Base-by-base conservation (phyloP, 1,140 invertebrate genomes). In the Camponotus floridanus region DNA sequence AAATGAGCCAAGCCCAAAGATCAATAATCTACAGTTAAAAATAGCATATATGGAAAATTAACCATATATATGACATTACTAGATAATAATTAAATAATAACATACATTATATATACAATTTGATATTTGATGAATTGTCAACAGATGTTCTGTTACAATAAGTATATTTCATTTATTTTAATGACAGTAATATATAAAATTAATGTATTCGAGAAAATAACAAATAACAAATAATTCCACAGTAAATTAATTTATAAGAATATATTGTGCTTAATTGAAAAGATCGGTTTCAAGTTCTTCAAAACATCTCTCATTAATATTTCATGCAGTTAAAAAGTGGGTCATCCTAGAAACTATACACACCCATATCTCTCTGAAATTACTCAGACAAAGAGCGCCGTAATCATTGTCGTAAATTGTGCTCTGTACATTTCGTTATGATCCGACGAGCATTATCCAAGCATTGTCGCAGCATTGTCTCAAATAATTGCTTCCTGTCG, bases 1-100 rank as follows among this genome's bases (percentile, higher is more conserved):
- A 71, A 81, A 73, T 59, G 26, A 39, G 26, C n/a, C 79, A 48
- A 71, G 67, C 51, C 55, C 36, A 59, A 71, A 81, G 73, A 81
- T 81, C 79, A 45, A 71, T 73, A 73, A n/a, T 61, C 26, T 26
- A 39, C 65, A 51, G 18, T 8, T 13, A 45, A 59, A 73, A 57
- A 61, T 42, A 71, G 13, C 79, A 57, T n/a, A 21, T 81, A 59
- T 70, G 48, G 3, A 15, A 71, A 57, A 21, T 59, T 57, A 21
- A 57, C 70, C 42, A 80, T 31, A n/a, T 39, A n/a, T 79, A 76
- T 76, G 31, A 36, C 51, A 26, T 83, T 31, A 39, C 76, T 65
- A 62, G 26, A 39, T 61, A 36, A 64, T 18, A 4, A 5, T 18
- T 51, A 18, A 51, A 15, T 51, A 51, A 4, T 51, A 51, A 4